These are phyloP conservation scores for Electrophaes corylata DNA, from an alignment of 2,888 invertebrate species.

Conservation along the genomic window DNA sequence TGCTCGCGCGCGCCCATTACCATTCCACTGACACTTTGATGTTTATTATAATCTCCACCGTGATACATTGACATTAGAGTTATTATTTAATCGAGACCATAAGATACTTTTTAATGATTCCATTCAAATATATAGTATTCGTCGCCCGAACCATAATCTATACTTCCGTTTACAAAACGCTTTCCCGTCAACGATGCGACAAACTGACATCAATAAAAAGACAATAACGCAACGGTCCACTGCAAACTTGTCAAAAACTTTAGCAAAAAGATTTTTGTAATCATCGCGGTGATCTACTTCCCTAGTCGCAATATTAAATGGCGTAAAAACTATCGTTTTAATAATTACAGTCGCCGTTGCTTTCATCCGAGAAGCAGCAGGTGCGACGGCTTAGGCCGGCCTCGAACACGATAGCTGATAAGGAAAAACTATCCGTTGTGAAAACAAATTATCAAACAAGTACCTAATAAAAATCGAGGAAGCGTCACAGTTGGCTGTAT, in stretches of 20 bases:
- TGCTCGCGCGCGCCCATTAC: conserved; percentile 50
- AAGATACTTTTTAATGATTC: conserved; percentile 33
- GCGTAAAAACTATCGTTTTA: conserved; percentile 71
- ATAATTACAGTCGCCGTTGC: conserved; percentile 76
- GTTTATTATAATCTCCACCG: conserved; percentile 42
- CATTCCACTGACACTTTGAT: conserved; percentile 51
- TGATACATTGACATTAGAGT: conserved; percentile 39
- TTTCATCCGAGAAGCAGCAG: conserved; percentile 66
- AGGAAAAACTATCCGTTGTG: conserved; percentile 70
- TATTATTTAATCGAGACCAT: conserved; percentile 33
- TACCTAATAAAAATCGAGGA: conserved; percentile 75
- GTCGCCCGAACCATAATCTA: conserved; percentile 46
- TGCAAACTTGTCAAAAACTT: conserved; percentile 67
- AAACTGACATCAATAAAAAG: conserved; percentile 59
- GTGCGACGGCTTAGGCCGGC: conserved; percentile 46
- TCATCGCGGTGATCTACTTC: conserved; percentile 79
- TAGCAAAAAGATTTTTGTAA: conserved; percentile 77
- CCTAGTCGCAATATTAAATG: conserved; percentile 76
- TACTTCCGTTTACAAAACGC: conserved; percentile 57
- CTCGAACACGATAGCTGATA: conserved; percentile 48
- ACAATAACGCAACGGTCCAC: conserved; percentile 60
- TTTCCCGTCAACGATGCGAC: conserved; percentile 55
- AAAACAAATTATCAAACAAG: conserved; percentile 80
- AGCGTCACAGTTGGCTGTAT: conserved; percentile 81
- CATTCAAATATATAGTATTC: conserved; percentile 28